phyloP scores from a whole-genome alignment of 1,140 invertebrate genomes.

The Magallana angulata region DNA sequence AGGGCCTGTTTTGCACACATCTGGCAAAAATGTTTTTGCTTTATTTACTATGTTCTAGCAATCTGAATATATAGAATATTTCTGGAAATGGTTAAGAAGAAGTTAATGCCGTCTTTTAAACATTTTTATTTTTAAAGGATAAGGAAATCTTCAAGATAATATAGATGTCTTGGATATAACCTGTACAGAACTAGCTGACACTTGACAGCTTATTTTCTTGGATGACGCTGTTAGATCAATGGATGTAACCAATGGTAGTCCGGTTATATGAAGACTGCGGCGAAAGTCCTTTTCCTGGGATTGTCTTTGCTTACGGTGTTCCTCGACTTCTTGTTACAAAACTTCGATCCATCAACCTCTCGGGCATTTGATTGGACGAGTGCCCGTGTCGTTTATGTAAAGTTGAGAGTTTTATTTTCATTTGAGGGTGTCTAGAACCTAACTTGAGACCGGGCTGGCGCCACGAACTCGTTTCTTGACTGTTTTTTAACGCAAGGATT shows the following conservation, averaged over 20 bases:
- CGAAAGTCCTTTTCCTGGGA: too few species aligned
- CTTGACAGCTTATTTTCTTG: conserved; percentile 2
- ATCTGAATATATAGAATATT: too few species aligned
- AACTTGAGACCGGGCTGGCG: conserved; percentile 5
- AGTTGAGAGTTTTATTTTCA: conserved; percentile 35
- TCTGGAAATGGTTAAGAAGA: too few species aligned
- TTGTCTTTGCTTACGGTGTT: neutral
- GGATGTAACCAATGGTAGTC: neutral
- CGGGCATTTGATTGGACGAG: neutral
- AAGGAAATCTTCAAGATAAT: too few species aligned
- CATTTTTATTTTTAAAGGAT: too few species aligned
- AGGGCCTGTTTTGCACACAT: too few species aligned
- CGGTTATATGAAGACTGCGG: neutral
- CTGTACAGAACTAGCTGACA: neutral
- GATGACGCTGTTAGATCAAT: conserved; percentile 5
- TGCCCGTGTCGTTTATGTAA: conserved; percentile 19
- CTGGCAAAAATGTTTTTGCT: too few species aligned
- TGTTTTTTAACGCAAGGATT: conserved; percentile 19
- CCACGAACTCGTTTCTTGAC: neutral
- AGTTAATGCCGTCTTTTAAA: too few species aligned
- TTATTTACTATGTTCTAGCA: too few species aligned
- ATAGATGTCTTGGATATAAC: too few species aligned
- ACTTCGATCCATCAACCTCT: conserved; percentile 28
- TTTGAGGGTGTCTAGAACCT: neutral
- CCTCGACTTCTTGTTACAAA: conserved; percentile 2